Evolutionary conservation across 2,888 invertebrate species (phyloP).

Genomic region (Cephus sareptanus): DNA sequence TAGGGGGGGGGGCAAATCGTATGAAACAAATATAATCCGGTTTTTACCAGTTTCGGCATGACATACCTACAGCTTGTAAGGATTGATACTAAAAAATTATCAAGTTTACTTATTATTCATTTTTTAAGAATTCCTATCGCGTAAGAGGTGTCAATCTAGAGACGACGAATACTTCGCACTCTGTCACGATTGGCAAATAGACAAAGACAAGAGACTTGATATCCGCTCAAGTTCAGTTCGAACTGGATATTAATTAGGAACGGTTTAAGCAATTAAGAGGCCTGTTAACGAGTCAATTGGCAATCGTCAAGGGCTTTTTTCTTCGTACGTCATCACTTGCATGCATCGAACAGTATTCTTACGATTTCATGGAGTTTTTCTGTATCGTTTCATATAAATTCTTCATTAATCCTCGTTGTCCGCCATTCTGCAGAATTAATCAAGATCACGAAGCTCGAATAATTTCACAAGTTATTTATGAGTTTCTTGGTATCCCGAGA

Average conservation of each 20-base stretch:
- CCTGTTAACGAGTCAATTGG: slow-evolving; percentile 36
- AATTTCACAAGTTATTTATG: not conserved
- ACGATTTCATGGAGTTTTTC: slow-evolving; percentile 5
- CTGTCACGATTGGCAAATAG: too few species aligned
- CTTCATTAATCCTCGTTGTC: not conserved
- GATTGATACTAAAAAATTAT: too few species aligned
- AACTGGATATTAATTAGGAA: slow-evolving; percentile 17
- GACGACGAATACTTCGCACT: too few species aligned
- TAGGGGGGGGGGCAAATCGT: not conserved
- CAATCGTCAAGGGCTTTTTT: slow-evolving; percentile 22
- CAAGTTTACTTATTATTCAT: too few species aligned
- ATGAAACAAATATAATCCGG: not conserved
- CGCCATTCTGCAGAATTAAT: not conserved
- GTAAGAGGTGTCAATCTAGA: not conserved
- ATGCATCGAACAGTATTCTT: not conserved
- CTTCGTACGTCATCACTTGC: not conserved
- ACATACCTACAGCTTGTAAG: too few species aligned
- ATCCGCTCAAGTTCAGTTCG: slow-evolving; percentile 18
- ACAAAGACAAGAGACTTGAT: not conserved
- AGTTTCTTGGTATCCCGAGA: not conserved
- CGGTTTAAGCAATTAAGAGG: not conserved
- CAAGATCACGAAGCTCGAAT: not conserved
- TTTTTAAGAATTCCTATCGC: not conserved
- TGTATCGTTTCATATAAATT: not conserved
- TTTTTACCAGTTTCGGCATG: not conserved